Evolutionary conservation across 1,140 invertebrate species (phyloP).

Genomic region (Drosophila funebris): DNA sequence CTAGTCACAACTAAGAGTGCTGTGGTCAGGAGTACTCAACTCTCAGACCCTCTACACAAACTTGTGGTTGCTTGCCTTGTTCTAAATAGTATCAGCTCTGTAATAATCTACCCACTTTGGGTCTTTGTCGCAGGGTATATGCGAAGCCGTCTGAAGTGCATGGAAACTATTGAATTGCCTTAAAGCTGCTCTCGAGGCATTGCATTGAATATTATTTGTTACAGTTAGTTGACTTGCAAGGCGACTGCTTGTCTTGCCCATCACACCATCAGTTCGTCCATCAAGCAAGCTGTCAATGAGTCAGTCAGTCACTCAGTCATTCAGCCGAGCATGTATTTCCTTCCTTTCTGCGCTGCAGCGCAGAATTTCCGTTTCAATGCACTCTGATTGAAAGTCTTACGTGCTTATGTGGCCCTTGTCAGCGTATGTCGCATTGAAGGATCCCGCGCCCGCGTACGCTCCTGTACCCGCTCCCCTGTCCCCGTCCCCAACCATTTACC

Average conservation of each 20-base stretch:
- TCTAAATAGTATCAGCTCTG: not conserved
- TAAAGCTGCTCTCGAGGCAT: constrained; percentile 16
- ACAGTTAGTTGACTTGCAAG: constrained; percentile 43
- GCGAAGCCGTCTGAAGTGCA: constrained; percentile 2
- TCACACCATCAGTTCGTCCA: constrained; percentile 31
- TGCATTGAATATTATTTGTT: constrained; percentile 47
- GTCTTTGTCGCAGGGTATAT: constrained; percentile 12
- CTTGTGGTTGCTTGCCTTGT: not conserved
- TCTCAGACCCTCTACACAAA: not conserved
- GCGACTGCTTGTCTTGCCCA: constrained; percentile 24
- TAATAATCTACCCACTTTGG: not conserved
- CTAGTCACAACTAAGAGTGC: not conserved
- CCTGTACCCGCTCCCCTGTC: constrained; percentile 10
- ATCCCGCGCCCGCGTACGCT: constrained; percentile 11
- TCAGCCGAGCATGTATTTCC: constrained; percentile 69
- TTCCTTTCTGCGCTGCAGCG: constrained; percentile 78
- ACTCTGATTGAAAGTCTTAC: constrained; percentile 79
- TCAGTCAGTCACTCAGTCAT: constrained; percentile 38
- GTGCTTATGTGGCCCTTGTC: constrained; percentile 48
- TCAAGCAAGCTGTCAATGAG: constrained; percentile 20
- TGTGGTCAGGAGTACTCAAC: not conserved
- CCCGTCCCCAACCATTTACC: not conserved
- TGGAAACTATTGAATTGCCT: constrained; percentile 13
- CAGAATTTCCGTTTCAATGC: constrained; percentile 79
- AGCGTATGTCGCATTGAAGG: constrained; percentile 50